These are phyloP conservation scores for Euborellia annulipes DNA, from an alignment of 1,140 invertebrate genomes.

Conservation along the genomic window DNA sequence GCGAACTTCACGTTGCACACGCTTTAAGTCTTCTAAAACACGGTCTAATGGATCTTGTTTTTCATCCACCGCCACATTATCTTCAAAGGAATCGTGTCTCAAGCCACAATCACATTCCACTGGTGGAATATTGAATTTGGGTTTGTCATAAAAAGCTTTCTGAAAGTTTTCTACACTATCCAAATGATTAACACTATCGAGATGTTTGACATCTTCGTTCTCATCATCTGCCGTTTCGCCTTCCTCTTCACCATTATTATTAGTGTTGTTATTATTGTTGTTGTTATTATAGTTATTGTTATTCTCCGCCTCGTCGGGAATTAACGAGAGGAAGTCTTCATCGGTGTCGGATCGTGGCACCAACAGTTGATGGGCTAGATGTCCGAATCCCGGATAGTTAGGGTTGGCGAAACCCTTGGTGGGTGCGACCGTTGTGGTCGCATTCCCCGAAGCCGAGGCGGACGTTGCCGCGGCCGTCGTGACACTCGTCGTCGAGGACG, in stretches of 20 bases:
- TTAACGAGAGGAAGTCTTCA: slow-evolving; percentile 28
- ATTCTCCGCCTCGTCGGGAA: slow-evolving; percentile 21
- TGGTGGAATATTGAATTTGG: slow-evolving; percentile 32
- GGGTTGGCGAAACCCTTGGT: slow-evolving; percentile 32
- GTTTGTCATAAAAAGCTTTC: slow-evolving; percentile 41
- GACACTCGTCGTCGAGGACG: slow-evolving; percentile 25
- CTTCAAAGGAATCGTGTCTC: no score
- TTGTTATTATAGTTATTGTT: slow-evolving; percentile 22
- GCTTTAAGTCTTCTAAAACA: no score
- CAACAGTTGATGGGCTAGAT: slow-evolving; percentile 23
- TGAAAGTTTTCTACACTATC: slow-evolving; percentile 32
- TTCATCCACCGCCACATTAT: no score
- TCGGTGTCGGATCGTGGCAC: slow-evolving; percentile 29
- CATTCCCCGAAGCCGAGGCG: slow-evolving; percentile 43
- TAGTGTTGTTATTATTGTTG: slow-evolving; percentile 22
- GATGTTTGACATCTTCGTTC: slow-evolving; percentile 13
- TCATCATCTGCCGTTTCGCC: slow-evolving; percentile 12
- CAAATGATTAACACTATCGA: slow-evolving; percentile 35
- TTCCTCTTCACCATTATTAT: slow-evolving; percentile 14
- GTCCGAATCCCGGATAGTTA: slow-evolving; percentile 52
- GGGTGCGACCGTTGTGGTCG: no score
- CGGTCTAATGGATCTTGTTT: no score
- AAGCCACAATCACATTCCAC: no score
- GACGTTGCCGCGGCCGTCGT: slow-evolving; percentile 18
- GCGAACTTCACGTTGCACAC: no score